Evolutionary conservation across 2,797 vertebrate species (phyloP).

Genomic region (Lates japonicus): DNA sequence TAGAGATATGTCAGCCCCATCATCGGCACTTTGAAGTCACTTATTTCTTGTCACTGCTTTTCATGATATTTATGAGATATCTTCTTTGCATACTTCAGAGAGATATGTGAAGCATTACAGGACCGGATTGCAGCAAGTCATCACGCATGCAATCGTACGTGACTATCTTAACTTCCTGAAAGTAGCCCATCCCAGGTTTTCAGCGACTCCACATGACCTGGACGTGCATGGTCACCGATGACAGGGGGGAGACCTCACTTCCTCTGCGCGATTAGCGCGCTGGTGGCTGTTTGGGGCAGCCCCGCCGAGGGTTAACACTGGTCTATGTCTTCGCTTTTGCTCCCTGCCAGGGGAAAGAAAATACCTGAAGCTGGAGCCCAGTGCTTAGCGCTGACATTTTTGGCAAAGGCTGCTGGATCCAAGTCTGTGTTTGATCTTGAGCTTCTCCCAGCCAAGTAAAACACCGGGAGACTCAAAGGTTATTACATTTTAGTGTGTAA

Average conservation of each 20-base stretch:
- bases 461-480: conserved; percentile 87
- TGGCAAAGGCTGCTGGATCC: conserved; percentile 85
- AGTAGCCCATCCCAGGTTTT: conserved; percentile 41
- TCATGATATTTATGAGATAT: conserved; percentile 73
- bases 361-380: conserved; percentile 85
- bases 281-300: conserved; percentile 61
- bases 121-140: conserved; percentile 13
- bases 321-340: conserved; percentile 65
- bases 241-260: conserved; percentile 71
- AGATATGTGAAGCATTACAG: conserved; percentile 38
- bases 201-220: conserved; percentile 44
- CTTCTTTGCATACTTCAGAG: conserved; percentile 50
- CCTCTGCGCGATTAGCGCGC: conserved; percentile 49
- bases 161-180: conserved; percentile 37
- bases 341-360: conserved; percentile 86
- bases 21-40: conserved; percentile 66
- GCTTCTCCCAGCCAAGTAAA: conserved; percentile 85
- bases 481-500: conserved; percentile 88
- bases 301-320: conserved; percentile 78
- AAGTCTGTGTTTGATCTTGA: conserved; percentile 86
- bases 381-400: conserved; percentile 85
- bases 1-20: conserved; percentile 50
- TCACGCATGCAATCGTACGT: conserved; percentile 14
- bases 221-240: conserved; percentile 52
- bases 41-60: conserved; percentile 58